Evolutionary conservation across 30 jellyfish, hydroid and myxozoan species (phyloP).

Genomic region (Chrysaora quinquecirrha): DNA sequence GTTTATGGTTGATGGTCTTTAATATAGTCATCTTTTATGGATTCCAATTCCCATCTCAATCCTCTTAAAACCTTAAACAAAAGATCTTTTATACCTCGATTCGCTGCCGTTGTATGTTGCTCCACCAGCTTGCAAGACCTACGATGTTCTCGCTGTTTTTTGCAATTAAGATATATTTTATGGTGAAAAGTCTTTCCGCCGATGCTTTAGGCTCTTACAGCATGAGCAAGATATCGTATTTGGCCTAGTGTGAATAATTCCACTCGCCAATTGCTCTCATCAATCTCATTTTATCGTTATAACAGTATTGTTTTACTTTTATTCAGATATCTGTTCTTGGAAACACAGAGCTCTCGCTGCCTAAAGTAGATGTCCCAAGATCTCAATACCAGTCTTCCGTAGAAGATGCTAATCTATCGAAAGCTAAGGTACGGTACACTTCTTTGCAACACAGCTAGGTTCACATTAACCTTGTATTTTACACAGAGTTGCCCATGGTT

Average conservation of each 20-base stretch:
- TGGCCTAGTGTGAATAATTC: too few relatives aligned
- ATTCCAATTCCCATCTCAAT: too few relatives aligned
- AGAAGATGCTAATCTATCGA: conserved; percentile 7
- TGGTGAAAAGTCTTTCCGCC: background rate
- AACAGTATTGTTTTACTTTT: background rate
- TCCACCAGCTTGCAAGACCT: too few relatives aligned
- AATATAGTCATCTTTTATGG: background rate
- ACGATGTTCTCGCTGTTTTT: too few relatives aligned
- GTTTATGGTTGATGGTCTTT: background rate
- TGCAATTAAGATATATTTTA: too few relatives aligned
- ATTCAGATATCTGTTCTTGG: conserved; percentile 21
- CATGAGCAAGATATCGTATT: background rate
- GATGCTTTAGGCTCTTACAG: background rate
- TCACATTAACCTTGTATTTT: too few relatives aligned
- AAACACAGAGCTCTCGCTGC: background rate
- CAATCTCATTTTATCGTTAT: background rate
- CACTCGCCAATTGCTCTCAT: too few relatives aligned
- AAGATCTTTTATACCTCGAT: too few relatives aligned
- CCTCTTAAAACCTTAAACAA: too few relatives aligned
- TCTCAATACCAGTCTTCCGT: background rate
- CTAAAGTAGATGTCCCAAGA: conserved; percentile 13
- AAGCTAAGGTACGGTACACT: conserved; percentile 26
- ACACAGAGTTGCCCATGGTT: too few relatives aligned
- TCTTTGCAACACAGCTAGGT: too few relatives aligned
- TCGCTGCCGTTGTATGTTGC: too few relatives aligned